Base-by-base conservation (phyloP, 2,888 invertebrate genomes). In the Parthenolecanium corni region DNA sequence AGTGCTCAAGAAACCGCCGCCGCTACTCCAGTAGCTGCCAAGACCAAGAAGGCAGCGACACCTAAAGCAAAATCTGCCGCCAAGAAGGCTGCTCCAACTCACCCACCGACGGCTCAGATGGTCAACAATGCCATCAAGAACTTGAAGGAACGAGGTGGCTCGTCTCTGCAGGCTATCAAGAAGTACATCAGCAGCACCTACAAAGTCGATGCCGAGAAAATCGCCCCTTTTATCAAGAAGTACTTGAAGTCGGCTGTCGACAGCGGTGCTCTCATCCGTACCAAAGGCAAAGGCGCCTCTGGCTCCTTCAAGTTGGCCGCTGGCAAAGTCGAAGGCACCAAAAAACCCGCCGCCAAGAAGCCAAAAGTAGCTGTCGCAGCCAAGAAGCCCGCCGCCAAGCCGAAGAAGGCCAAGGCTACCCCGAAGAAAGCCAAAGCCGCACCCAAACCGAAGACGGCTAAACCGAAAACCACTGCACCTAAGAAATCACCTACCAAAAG, bases 141-240 rank as follows among this genome's bases (percentile, higher is more conserved):
- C 18, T 16, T 80, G 53, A 78, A 79, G 68, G 79, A 80, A 68
- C 76, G 79, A 25, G 77, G 77, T 58, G 83, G 83, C 25, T 82
- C 81, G 0, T 81, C 81, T 1, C 68, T 74, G 6, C 71, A 71
- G 53, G 79, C 80, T 2, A 82, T 83, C 71, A 83, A 82, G 71
- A 83, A 83, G 69, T 83, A 80, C 71, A 77, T 84, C 57, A 72
- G 76, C 9, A 73, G 76, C 24, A 79, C 77, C 64, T 81, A 82
- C 76, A 79, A 79, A 64, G 75, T 81, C 5, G 82, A 82, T 69
- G 75, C 76, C 1, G 79, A 79, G 64, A 82, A 80, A 68, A 70
- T 79, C 51, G 75, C 78, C 1, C 76, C 77, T 1, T 81, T 77
- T 72, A 82, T 84, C 68, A 80, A 77, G 66, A 80, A 78, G 65